Evolutionary conservation across 2,888 invertebrate species (phyloP).

Genomic region (Iselma pallidipennis): DNA sequence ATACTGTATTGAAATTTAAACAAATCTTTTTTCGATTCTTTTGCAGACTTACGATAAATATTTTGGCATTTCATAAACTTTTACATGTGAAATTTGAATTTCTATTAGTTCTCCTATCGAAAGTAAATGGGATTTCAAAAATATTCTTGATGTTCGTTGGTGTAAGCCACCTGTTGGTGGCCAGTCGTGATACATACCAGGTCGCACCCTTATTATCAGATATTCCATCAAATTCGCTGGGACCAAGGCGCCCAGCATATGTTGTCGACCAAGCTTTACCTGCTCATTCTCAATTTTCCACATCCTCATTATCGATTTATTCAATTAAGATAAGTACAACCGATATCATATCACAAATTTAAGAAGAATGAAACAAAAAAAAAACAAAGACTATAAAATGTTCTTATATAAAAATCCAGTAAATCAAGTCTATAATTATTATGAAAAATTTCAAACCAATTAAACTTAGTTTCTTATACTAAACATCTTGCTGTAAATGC

Average conservation of each 20-base stretch:
- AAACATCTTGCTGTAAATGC: background rate
- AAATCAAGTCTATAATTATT: background rate
- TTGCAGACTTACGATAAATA: too few relatives aligned
- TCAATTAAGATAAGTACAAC: conserved; percentile 14
- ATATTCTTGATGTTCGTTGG: conserved; percentile 8
- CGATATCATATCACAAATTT: background rate
- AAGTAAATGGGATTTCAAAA: too few relatives aligned
- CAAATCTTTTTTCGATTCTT: too few relatives aligned
- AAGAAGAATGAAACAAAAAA: background rate
- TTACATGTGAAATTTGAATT: too few relatives aligned
- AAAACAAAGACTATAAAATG: background rate
- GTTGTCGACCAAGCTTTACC: conserved; percentile 5
- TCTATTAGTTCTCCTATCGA: too few relatives aligned
- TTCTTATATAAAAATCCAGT: background rate
- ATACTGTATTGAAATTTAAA: too few relatives aligned
- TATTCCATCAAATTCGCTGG: conserved; percentile 22
- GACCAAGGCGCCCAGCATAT: conserved; percentile 17
- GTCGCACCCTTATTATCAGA: conserved; percentile 28
- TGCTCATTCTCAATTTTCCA: conserved; percentile 11
- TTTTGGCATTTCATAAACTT: too few relatives aligned
- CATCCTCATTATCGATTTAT: conserved; percentile 17
- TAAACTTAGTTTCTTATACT: background rate
- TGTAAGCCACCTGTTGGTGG: conserved; percentile 22
- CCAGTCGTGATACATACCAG: conserved; percentile 24
- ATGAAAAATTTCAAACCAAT: conserved; percentile 2